These are phyloP conservation scores for Galbula dea DNA, from an alignment of 2,113 vertebrate genomes.

Conservation along the genomic window DNA sequence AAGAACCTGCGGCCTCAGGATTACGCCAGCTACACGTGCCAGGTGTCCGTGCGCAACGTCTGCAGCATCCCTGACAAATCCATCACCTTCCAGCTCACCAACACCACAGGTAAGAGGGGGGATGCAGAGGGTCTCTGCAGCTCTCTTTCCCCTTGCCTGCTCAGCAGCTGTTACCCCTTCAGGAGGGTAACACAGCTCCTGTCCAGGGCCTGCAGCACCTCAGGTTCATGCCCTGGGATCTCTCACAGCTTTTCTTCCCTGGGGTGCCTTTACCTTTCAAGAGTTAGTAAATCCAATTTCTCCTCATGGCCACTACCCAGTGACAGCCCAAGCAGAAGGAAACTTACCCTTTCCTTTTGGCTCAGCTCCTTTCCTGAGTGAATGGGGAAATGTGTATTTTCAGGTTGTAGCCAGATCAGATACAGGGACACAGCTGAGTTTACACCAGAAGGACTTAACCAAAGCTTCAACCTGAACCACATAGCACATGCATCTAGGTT, in stretches of 20 bases:
- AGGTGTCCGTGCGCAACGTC: constrained; percentile 95
- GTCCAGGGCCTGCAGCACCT: background rate
- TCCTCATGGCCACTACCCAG: background rate
- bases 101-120: constrained; percentile 84
- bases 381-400: background rate
- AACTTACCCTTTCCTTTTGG: background rate
- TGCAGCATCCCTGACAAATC: constrained; percentile 93
- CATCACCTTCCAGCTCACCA: constrained; percentile 92
- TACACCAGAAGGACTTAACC: background rate
- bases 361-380: background rate
- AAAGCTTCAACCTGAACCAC: background rate
- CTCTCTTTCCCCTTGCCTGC: rapidly evolving
- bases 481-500: background rate
- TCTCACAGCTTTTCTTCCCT: background rate
- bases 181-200: background rate
- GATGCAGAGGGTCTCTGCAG: rapidly evolving
- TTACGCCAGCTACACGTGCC: constrained; percentile 94
- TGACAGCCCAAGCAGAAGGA: background rate
- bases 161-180: background rate
- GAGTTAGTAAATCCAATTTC: background rate
- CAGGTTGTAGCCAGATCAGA: background rate
- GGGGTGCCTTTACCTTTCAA: background rate
- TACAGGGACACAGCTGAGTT: background rate
- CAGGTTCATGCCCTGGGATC: rapidly evolving
- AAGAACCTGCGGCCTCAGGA: constrained; percentile 94